Conservation (phyloP, 2,797 vertebrate species). For the Cyprinodon diabolis region DNA sequence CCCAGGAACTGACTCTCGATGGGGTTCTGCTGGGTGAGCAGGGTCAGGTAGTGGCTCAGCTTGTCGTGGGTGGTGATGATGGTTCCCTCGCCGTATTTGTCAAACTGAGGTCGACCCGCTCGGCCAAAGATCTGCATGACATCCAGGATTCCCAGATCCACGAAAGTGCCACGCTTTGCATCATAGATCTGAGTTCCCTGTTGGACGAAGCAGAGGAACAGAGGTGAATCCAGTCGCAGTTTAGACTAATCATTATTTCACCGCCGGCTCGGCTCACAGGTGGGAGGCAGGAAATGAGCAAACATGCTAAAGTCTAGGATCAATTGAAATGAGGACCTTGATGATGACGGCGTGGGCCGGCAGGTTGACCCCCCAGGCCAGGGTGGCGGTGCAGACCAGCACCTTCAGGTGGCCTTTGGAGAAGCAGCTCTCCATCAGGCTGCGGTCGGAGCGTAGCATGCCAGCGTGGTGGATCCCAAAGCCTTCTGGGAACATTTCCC, state of each 20-base stretch:
- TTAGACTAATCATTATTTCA: not conserved
- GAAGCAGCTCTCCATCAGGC: slow-evolving; percentile 94
- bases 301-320: too few species aligned
- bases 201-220: slow-evolving; percentile 23
- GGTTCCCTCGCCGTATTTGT: slow-evolving; percentile 94
- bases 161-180: slow-evolving; percentile 93
- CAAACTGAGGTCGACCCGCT: slow-evolving; percentile 95
- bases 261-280: too few species aligned
- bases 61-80: slow-evolving; percentile 98
- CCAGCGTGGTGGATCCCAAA: slow-evolving; percentile 98
- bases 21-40: slow-evolving; percentile 98
- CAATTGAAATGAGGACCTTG: slow-evolving; percentile 80
- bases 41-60: slow-evolving; percentile 95
- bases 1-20: slow-evolving; percentile 97
- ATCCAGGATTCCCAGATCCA: slow-evolving; percentile 98
- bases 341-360: slow-evolving; percentile 98
- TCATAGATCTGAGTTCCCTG: slow-evolving; percentile 99
- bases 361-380: slow-evolving; percentile 99
- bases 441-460: slow-evolving; percentile 95
- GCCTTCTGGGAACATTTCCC: slow-evolving; percentile 95
- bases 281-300: too few species aligned
- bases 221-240: too few species aligned
- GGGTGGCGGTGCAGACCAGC: slow-evolving; percentile 93
- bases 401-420: slow-evolving; percentile 93
- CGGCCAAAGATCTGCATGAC: slow-evolving; percentile 99